phyloP scores from a whole-genome alignment of 2,797 vertebrate species.

The Bucorvus abyssinicus region DNA sequence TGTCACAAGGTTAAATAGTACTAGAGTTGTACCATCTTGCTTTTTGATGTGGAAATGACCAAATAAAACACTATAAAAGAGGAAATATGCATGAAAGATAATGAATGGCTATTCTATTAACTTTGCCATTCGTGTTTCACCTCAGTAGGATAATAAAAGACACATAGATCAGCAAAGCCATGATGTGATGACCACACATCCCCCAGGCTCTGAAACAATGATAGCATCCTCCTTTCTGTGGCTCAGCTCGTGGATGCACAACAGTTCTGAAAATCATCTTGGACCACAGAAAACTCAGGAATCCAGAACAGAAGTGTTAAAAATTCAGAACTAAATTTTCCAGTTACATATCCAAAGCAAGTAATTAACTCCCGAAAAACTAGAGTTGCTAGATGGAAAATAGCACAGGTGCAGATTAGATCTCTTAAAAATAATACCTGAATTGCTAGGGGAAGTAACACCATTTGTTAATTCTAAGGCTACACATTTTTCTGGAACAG shows the following conservation, averaged over 20 bases:
- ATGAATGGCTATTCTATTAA: slow-evolving; percentile 34
- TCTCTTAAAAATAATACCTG: slow-evolving; percentile 40
- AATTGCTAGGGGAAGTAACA: slow-evolving; percentile 14
- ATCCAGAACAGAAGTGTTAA: background rate
- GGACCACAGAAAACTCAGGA: background rate
- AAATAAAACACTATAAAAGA: slow-evolving; percentile 26
- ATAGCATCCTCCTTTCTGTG: background rate
- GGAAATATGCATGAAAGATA: slow-evolving; percentile 19
- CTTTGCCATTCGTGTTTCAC: background rate
- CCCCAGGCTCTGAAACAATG: background rate
- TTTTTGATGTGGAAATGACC: slow-evolving; percentile 28
- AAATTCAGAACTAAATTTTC: slow-evolving; percentile 3
- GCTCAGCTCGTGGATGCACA: background rate
- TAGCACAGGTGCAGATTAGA: slow-evolving; percentile 14
- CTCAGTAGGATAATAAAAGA: slow-evolving; percentile 21
- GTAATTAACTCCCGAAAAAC: slow-evolving; percentile 36
- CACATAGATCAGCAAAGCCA: slow-evolving; percentile 2
- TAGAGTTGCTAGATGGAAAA: slow-evolving; percentile 25
- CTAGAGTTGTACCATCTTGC: background rate
- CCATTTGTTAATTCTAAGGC: slow-evolving; percentile 28
- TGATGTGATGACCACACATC: background rate
- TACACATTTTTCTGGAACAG: slow-evolving; percentile 1
- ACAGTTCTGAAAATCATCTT: background rate
- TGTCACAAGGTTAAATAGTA: background rate
- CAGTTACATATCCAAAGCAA: slow-evolving; percentile 14